These are phyloP conservation scores for Phoxinus phoxinus DNA, from an alignment of 2,113 vertebrate species.

Conservation along the genomic window DNA sequence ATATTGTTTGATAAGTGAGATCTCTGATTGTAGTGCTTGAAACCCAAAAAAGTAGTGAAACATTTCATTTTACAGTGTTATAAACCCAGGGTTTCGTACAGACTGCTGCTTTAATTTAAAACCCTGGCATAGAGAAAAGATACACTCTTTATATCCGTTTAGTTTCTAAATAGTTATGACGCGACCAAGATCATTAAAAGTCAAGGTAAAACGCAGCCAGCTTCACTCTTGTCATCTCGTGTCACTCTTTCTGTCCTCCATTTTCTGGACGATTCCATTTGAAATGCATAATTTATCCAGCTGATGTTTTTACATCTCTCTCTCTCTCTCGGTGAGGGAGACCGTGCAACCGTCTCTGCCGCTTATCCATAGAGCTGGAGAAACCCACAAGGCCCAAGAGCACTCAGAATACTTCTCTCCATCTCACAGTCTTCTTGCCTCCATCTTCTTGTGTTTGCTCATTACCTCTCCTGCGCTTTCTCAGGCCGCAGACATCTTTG, in stretches of 20 bases:
- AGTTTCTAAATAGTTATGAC: background rate
- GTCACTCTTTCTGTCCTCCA: conserved; percentile 24
- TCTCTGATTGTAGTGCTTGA: too few species aligned
- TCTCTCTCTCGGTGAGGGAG: background rate
- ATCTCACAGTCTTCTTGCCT: conserved; percentile 1
- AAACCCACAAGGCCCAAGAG: conserved; percentile 28
- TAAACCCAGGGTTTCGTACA: too few species aligned
- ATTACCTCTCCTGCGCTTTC: conserved; percentile 29
- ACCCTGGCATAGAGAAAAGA: background rate
- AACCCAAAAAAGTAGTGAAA: too few species aligned
- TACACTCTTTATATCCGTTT: background rate
- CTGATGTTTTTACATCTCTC: conserved; percentile 38
- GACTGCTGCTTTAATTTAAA: too few species aligned
- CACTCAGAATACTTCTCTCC: conserved; percentile 30
- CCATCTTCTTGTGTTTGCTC: background rate
- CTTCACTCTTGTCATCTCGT: background rate
- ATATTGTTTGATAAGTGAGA: too few species aligned
- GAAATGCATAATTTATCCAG: conserved; percentile 51
- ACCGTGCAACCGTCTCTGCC: background rate
- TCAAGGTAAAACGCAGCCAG: background rate
- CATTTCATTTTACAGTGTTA: too few species aligned
- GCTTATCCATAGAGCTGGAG: background rate
- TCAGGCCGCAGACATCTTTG: conserved; percentile 32
- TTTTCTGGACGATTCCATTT: conserved; percentile 51
- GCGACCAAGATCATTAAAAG: background rate